Evolutionary conservation across 1,140 invertebrate genomes (phyloP).

Genomic region (Chironomus tepperi): DNA sequence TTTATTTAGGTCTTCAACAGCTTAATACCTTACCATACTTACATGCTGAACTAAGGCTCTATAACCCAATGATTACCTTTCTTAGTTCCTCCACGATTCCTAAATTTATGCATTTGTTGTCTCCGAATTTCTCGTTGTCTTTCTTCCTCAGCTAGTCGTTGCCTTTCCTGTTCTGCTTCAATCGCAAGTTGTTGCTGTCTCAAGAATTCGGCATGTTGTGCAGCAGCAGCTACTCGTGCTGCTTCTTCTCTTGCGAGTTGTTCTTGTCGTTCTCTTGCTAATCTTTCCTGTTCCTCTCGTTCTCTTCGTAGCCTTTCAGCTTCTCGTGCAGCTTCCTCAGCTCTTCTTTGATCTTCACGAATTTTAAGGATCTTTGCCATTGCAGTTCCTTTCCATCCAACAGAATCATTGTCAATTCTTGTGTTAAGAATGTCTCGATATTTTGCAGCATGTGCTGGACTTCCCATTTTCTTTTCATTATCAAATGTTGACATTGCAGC

Average conservation of each 20-base stretch:
- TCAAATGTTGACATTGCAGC: background rate
- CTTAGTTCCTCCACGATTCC: too few species aligned
- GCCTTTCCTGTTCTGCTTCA: background rate
- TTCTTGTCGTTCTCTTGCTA: background rate
- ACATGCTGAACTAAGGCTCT: too few species aligned
- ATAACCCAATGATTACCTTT: too few species aligned
- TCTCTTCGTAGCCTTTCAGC: background rate
- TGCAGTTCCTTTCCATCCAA: background rate
- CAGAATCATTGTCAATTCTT: background rate
- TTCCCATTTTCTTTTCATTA: background rate
- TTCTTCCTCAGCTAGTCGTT: background rate
- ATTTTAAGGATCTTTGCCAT: background rate
- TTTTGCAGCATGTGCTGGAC: background rate
- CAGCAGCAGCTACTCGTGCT: background rate
- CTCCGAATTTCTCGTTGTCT: background rate
- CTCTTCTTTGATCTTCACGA: background rate
- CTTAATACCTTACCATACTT: too few species aligned
- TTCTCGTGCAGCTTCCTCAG: background rate
- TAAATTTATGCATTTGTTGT: background rate
- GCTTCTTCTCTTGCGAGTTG: background rate
- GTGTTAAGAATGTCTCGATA: background rate
- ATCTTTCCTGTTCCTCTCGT: background rate
- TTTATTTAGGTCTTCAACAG: too few species aligned
- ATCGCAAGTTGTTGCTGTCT: background rate
- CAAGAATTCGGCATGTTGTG: background rate